Conservation (phyloP, 1,140 invertebrate genomes). For the Cyrtorhinus lividipennis region DNA sequence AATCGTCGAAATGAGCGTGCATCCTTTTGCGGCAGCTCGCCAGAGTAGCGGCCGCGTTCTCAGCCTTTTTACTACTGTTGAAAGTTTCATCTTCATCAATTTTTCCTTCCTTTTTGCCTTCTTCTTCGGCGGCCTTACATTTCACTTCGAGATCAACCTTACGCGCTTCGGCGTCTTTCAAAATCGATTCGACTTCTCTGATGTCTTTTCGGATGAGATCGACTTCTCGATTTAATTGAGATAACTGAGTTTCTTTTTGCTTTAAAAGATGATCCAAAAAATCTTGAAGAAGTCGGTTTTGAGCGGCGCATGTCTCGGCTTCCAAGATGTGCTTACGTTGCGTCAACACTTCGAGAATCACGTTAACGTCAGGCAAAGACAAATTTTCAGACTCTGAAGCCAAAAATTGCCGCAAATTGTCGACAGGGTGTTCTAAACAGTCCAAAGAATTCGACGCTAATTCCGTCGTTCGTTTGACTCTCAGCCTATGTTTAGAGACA, state of each 20-base stretch:
- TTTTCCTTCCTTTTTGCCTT: conserved; percentile 16
- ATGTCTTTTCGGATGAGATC: conserved; percentile 63
- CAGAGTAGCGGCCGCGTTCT: conserved; percentile 32
- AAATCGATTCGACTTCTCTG: conserved; percentile 57
- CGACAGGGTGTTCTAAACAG: conserved; percentile 27
- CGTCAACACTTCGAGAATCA: conserved; percentile 63
- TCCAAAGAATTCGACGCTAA: conserved; percentile 26
- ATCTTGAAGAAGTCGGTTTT: conserved; percentile 66
- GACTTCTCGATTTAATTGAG: conserved; percentile 54
- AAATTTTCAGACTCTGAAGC: conserved; percentile 53
- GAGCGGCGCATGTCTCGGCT: conserved; percentile 58
- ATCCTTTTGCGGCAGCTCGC: conserved; percentile 56
- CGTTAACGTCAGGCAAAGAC: conserved; percentile 62
- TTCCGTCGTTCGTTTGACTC: conserved; percentile 38
- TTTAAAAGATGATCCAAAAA: conserved; percentile 64
- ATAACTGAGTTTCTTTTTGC: conserved; percentile 57
- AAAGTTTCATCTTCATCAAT: conserved; percentile 29
- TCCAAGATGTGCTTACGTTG: conserved; percentile 65
- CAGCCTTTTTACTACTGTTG: conserved; percentile 34
- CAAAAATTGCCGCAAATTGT: conserved; percentile 46
- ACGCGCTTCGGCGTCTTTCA: conserved; percentile 44
- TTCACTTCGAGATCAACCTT: conserved; percentile 31
- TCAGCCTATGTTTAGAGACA: conserved; percentile 54
- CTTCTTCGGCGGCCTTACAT: conserved; percentile 28
- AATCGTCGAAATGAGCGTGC: conserved; percentile 78